Base-by-base conservation (phyloP, 1,140 invertebrate species). In the Spodoptera frugiperda region DNA sequence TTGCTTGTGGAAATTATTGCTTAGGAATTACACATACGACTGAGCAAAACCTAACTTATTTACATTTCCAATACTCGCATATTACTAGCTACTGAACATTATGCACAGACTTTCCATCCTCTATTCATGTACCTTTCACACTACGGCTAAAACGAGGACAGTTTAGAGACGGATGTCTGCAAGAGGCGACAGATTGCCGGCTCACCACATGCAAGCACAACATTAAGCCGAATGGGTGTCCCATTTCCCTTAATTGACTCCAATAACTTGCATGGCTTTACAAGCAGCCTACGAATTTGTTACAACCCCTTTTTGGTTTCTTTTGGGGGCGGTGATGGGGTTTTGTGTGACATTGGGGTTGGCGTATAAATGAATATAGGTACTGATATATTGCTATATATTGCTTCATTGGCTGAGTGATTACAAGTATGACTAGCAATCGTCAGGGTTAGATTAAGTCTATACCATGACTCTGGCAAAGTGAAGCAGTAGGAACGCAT, bases 211-310 rank as follows among this genome's bases (percentile, higher is more conserved):
- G 61, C 61, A 65, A 25, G 61, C 61, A 65, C 61, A 65, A 48
- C 61, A 65, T 65, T 65, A 65, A 46, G 3, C 1, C 9, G 44
- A 48, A 65, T 65, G 61, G 61, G 39, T 65, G 61, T 65, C 44
- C 17, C 61, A 65, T 65, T 65, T 17, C 17, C 17, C 61, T 12
- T 65, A 65, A 65, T 65, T 65, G 61, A 48, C 39, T 65, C 61
- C 61, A 48, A 48, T 65, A 65, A 65, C 61, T 65, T 65, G 39
- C 61, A 65, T 65, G 61, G 19, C 10, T 46, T 65, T 65, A 65
- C 61, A 65, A 19, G 61, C 44, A 19, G 61, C 44, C 33, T 21
- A 48, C 61, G 44, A 44, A 25, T 19, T 14, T 19, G 15, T 44
- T 48, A 10, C n/a, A 65, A 59, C 17, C n/a, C 15, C 1, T 15